These are phyloP conservation scores for Andrena bicolor DNA, from an alignment of 2,888 invertebrate species.

Conservation along the genomic window DNA sequence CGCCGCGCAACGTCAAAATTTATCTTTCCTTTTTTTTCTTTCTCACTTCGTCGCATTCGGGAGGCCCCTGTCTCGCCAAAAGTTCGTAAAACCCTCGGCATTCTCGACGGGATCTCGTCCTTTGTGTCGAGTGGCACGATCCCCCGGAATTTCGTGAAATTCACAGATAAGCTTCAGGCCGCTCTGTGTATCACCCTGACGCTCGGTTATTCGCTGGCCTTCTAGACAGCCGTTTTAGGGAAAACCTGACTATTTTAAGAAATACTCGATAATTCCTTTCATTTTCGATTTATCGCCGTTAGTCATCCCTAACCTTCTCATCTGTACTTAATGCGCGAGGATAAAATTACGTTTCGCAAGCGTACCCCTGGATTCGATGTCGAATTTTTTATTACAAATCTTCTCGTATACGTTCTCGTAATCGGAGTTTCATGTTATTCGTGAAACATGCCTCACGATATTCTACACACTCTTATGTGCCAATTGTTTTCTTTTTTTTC, in stretches of 20 bases:
- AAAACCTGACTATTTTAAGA: conserved; percentile 48
- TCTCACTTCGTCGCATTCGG: conserved; percentile 2
- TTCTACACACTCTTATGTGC: not conserved
- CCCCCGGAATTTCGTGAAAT: conserved; percentile 34
- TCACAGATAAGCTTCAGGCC: conserved; percentile 31
- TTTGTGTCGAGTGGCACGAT: conserved; percentile 31
- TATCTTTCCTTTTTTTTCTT: conserved; percentile 41
- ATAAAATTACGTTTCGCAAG: conserved; percentile 16
- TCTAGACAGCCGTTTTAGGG: conserved; percentile 28
- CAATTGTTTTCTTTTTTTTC: conserved; percentile 14
- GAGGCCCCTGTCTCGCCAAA: conserved; percentile 1
- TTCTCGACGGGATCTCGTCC: not conserved
- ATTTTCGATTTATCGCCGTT: conserved; percentile 38
- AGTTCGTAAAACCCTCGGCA: conserved; percentile 1
- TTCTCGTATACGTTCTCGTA: not conserved
- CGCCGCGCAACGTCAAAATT: conserved; percentile 58
- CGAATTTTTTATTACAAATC: not conserved
- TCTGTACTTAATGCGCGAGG: conserved; percentile 10
- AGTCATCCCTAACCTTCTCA: conserved; percentile 59
- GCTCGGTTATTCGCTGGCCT: conserved; percentile 35
- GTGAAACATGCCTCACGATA: not conserved
- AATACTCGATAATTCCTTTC: conserved; percentile 35
- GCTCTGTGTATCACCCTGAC: conserved; percentile 38
- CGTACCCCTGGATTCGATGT: conserved; percentile 10
- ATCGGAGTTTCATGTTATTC: not conserved